Base-by-base conservation (phyloP, 2,113 vertebrate species). In the Pangasianodon gigas region DNA sequence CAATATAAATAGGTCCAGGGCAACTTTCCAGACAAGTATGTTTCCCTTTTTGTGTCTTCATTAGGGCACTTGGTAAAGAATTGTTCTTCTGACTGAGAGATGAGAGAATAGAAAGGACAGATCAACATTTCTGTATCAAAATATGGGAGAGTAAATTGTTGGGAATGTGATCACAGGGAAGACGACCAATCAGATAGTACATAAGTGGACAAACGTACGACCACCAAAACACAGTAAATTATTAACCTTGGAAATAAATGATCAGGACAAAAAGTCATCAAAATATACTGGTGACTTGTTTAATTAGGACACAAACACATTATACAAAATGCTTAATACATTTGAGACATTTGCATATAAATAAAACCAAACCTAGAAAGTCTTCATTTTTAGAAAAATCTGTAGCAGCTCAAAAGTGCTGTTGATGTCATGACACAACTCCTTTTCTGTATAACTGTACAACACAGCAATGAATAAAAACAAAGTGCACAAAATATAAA, bases 401-500 rank as follows among this genome's bases (percentile, higher is more conserved):
- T 79, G 41, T 6, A 46, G 51, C 44, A 79, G 88, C 14, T 77
- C 29, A 37, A 79, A 89, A 80, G 46, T 65, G 71, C 84, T 65
- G n/a, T 44, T 44, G 32, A 69, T 37, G n/a, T 62, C 6, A 84
- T 21, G 32, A 21, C 29, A 65, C 6, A 14, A 21, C 19, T 48
- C n/a, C 18, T 71, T 52, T 32, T 32, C 9, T 56, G 51, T 87
- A 75, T 37, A 75, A 44, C n/a, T 16, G 82, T 69, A 87, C 65
- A 41, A 54, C 37, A 82, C 11, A 37, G 18, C 51, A 5, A 81
- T 10, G 5, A 69, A 81, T 62, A 88, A 90, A 88, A 88, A 83
- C 56, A 56, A 86, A 69, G 32, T 14, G 26, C 75, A 54, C 21
- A 54, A 54, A 82, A 48, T 90, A 90, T 80, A 88, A 88, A 71